Evolutionary conservation across 2,888 invertebrate species (phyloP).

Genomic region (Ganaspis brasiliensis): DNA sequence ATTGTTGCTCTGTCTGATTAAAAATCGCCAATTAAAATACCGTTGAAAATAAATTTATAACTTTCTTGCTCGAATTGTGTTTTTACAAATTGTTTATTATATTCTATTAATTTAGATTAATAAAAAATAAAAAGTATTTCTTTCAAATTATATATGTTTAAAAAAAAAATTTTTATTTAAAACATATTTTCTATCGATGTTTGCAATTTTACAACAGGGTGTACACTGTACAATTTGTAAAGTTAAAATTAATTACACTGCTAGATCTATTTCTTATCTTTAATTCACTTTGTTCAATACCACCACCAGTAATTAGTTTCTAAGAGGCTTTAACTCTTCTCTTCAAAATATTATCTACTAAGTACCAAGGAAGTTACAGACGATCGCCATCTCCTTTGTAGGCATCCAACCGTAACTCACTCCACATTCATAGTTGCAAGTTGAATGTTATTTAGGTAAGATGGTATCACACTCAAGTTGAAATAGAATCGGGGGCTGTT

Average conservation of each 20-base stretch:
- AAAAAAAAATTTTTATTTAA: too few relatives aligned
- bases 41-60: too few relatives aligned
- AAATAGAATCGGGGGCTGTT: not conserved
- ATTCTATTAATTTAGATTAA: too few relatives aligned
- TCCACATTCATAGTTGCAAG: conserved; percentile 13
- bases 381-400: conserved; percentile 10
- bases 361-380: conserved; percentile 29
- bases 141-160: too few relatives aligned
- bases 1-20: not conserved
- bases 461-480: not conserved
- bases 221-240: not conserved
- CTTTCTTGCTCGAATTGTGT: too few relatives aligned
- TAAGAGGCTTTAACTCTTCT: conserved; percentile 21
- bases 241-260: conserved; percentile 5
- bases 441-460: conserved; percentile 22
- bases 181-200: too few relatives aligned
- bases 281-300: conserved; percentile 13
- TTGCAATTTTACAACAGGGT: too few relatives aligned
- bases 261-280: conserved; percentile 11
- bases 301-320: conserved; percentile 12
- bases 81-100: too few relatives aligned
- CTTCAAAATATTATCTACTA: conserved; percentile 31
- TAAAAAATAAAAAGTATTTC: too few relatives aligned
- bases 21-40: conserved; percentile 1
- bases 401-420: conserved; percentile 27